Evolutionary conservation across 2,888 invertebrate species (phyloP).

Genomic region (Atrina japonica): DNA sequence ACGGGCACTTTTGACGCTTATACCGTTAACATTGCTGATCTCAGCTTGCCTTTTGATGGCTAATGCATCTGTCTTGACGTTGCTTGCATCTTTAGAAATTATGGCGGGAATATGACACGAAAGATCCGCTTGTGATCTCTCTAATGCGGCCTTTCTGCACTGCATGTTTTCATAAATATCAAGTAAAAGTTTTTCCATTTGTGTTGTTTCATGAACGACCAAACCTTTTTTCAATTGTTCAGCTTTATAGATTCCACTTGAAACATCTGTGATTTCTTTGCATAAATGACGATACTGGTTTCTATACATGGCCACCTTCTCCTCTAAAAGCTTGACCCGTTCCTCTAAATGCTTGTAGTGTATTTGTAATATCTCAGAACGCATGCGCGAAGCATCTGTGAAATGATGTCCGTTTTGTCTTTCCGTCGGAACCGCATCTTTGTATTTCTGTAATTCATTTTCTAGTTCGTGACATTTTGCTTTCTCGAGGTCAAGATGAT

Average conservation of each 20-base stretch:
- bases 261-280: constrained; percentile 30
- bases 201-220: constrained; percentile 35
- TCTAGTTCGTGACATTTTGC: constrained; percentile 32
- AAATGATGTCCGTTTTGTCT: not conserved
- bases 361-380: constrained; percentile 15
- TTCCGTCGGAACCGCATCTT: constrained; percentile 1
- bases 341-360: constrained; percentile 29
- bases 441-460: constrained; percentile 23
- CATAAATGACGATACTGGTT: constrained; percentile 22
- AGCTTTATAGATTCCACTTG: constrained; percentile 11
- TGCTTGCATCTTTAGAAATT: constrained; percentile 36
- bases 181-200: constrained; percentile 29
- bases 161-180: constrained; percentile 30
- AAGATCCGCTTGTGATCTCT: constrained; percentile 27
- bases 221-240: constrained; percentile 29
- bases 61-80: constrained; percentile 27
- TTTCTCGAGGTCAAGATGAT: constrained; percentile 35
- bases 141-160: constrained; percentile 17
- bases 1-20: constrained; percentile 21
- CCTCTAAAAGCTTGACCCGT: constrained; percentile 36
- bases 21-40: constrained; percentile 22
- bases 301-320: constrained; percentile 37
- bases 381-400: constrained; percentile 7
- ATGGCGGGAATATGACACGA: constrained; percentile 26
- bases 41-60: constrained; percentile 42